phyloP scores from a whole-genome alignment of 2,888 invertebrate species.

The Megastigmus dorsalis region DNA sequence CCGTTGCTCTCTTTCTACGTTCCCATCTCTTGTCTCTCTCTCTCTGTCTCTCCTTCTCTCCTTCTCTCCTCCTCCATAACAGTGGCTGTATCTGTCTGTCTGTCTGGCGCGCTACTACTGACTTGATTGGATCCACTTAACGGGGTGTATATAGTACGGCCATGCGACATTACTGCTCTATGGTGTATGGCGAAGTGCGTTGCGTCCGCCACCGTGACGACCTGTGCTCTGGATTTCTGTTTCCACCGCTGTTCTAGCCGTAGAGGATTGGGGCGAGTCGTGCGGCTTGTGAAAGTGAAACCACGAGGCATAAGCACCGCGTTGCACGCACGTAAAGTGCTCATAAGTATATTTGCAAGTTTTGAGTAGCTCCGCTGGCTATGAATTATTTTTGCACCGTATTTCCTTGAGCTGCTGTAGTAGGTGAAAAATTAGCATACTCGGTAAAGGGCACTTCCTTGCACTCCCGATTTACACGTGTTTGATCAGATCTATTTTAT shows the following conservation, averaged over 20 bases:
- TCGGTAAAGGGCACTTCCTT: too few species aligned
- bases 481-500: too few species aligned
- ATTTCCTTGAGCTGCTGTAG: too few species aligned
- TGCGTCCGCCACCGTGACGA: conserved; percentile 53
- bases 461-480: too few species aligned
- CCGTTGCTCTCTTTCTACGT: conserved; percentile 36
- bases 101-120: conserved; percentile 64
- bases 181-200: conserved; percentile 69
- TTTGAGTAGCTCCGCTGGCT: too few species aligned
- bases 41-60: conserved; percentile 15
- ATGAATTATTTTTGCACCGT: too few species aligned
- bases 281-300: conserved; percentile 59
- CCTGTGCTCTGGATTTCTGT: too few species aligned
- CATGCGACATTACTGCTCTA: conserved; percentile 71
- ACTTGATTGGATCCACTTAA: conserved; percentile 75
- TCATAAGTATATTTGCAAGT: too few species aligned
- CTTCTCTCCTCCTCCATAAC: conserved; percentile 47
- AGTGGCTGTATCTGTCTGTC: conserved; percentile 54
- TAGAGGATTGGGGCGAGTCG: background rate
- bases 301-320: too few species aligned
- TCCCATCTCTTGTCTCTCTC: background rate
- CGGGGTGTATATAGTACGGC: conserved; percentile 63
- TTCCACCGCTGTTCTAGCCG: too few species aligned
- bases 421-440: too few species aligned
- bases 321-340: too few species aligned